A percentile compares a stretch with the other conserved stretches of the same genome.
These are phyloP conservation scores for Spongia lamella DNA, from an alignment of 37 sponge, comb jelly and placozoan species.

Conservation along the genomic window DNA sequence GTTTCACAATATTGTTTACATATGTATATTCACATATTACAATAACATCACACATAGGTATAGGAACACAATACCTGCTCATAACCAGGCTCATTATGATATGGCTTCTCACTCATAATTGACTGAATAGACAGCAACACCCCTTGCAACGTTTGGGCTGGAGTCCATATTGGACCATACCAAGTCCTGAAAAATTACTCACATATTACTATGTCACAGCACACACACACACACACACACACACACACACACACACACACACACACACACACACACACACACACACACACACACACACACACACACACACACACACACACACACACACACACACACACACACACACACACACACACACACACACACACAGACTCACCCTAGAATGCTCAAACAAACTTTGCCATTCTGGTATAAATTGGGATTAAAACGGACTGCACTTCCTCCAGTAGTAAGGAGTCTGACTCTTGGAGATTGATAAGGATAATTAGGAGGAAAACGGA, in stretches of 20 bases:
- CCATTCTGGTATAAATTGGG: constrained; percentile 90
- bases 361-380: constrained; percentile 69
- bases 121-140: constrained; percentile 86
- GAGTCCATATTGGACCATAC: constrained; percentile 68
- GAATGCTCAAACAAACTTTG: constrained; percentile 84
- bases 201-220: too few relatives aligned
- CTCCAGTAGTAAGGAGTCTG: constrained; percentile 83
- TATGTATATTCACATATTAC: too few relatives aligned
- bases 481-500: constrained; percentile 83
- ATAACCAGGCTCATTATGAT: constrained; percentile 92
- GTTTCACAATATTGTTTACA: too few relatives aligned
- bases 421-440: constrained; percentile 83
- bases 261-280: constrained; percentile 35
- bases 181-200: constrained; percentile 53
- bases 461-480: constrained; percentile 76
- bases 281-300: neutral
- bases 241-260: constrained; percentile 35
- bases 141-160: constrained; percentile 55
- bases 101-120: constrained; percentile 82
- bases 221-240: neutral
- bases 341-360: constrained; percentile 3
- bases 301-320: too few relatives aligned
- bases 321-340: too few relatives aligned
- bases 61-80: constrained; percentile 49
- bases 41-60: too few relatives aligned